These are phyloP conservation scores for Cylloceria caligata DNA, from an alignment of 2,888 invertebrate species.

Conservation along the genomic window DNA sequence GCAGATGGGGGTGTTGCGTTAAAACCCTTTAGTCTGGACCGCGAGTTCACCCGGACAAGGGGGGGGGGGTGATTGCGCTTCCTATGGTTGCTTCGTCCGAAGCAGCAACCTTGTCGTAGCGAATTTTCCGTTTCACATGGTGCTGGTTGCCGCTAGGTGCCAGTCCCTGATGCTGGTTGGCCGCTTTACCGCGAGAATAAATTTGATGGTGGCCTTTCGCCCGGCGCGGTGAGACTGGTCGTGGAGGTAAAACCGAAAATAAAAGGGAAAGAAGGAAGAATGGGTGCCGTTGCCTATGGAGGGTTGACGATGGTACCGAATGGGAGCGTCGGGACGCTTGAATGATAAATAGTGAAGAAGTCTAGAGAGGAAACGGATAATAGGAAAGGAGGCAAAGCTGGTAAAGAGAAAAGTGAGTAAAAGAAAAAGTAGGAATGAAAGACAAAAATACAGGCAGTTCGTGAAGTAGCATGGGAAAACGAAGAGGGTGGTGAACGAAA, in stretches of 20 bases:
- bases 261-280: slow-evolving; percentile 71
- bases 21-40: slow-evolving; percentile 83
- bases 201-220: slow-evolving; percentile 78
- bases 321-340: slow-evolving; percentile 32
- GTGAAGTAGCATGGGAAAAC: slow-evolving; percentile 33
- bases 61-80: slow-evolving; percentile 47
- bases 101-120: slow-evolving; percentile 37
- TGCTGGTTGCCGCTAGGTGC: slow-evolving; percentile 22
- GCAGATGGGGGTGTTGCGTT: slow-evolving; percentile 70
- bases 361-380: slow-evolving; percentile 57
- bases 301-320: slow-evolving; percentile 60
- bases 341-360: slow-evolving; percentile 10
- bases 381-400: slow-evolving; percentile 54
- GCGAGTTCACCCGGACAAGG: slow-evolving; percentile 73
- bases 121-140: slow-evolving; percentile 69
- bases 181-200: slow-evolving; percentile 81
- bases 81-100: slow-evolving; percentile 43
- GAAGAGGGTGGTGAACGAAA: slow-evolving; percentile 54
- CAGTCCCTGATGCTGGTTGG: slow-evolving; percentile 67
- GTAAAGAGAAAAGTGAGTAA: slow-evolving; percentile 63
- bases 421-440: slow-evolving; percentile 60
- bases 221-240: slow-evolving; percentile 64
- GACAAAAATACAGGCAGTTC: slow-evolving; percentile 31
- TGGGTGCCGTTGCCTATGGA: slow-evolving; percentile 49
- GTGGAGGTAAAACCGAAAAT: slow-evolving; percentile 77